Percentiles rank a stretch among this genome's conserved stretches.
Evolutionary conservation across 1,140 invertebrate species (phyloP).

Genomic region (Armadillidium nasatum): DNA sequence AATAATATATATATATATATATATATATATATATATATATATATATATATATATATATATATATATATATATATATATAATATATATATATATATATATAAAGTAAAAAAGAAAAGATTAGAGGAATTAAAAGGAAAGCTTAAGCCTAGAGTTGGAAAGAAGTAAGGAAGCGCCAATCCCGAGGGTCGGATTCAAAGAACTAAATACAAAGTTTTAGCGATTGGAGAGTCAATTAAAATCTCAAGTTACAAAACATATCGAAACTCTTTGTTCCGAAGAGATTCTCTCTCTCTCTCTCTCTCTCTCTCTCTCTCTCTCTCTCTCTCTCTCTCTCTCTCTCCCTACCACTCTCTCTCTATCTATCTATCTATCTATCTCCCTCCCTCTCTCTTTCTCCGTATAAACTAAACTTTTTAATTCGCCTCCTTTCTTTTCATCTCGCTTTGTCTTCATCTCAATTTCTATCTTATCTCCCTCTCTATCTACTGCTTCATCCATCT

Average conservation of each 20-base stretch:
- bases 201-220: neutral
- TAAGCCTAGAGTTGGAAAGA: too few relatives aligned
- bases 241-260: neutral
- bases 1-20: too few relatives aligned
- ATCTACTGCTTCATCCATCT: too few relatives aligned
- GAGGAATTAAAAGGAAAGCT: neutral
- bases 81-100: constrained; percentile 2
- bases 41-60: too few relatives aligned
- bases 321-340: neutral
- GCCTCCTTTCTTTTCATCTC: too few relatives aligned
- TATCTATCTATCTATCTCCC: neutral
- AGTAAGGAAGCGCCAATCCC: neutral
- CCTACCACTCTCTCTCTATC: neutral
- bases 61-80: too few relatives aligned
- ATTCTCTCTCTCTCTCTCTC: neutral
- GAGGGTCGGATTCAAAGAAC: neutral
- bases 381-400: neutral
- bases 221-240: neutral
- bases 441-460: too few relatives aligned
- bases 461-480: too few relatives aligned
- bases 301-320: constrained; percentile 2
- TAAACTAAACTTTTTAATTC: too few relatives aligned
- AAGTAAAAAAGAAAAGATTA: neutral
- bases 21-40: too few relatives aligned
- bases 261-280: neutral